These are phyloP conservation scores for Ailurus styani DNA, from an alignment of 2,113 vertebrate species.

Conservation along the genomic window DNA sequence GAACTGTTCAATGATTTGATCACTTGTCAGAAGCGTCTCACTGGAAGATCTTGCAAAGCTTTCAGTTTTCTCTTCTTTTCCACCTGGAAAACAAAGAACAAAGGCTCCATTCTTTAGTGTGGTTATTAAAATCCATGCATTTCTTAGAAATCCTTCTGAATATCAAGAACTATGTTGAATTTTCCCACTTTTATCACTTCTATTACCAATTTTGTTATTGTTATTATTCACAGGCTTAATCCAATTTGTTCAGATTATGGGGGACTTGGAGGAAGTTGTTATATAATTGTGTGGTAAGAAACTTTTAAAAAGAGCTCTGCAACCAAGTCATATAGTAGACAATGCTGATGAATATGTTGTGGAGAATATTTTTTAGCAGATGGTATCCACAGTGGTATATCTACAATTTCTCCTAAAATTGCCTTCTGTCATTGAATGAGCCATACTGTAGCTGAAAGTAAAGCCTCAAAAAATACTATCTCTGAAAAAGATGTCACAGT, in stretches of 20 bases:
- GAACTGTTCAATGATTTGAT: slow-evolving; percentile 84
- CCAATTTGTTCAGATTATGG: background rate
- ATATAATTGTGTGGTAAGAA: background rate
- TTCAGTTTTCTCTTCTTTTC: slow-evolving; percentile 79
- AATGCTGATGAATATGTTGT: background rate
- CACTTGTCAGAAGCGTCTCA: slow-evolving; percentile 83
- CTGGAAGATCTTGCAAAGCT: slow-evolving; percentile 80
- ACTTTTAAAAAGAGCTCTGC: background rate
- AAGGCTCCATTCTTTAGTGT: slow-evolving; percentile 64
- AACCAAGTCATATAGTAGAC: background rate
- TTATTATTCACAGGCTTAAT: background rate
- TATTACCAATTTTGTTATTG: background rate
- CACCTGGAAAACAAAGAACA: slow-evolving; percentile 81
- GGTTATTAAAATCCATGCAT: slow-evolving; percentile 52
- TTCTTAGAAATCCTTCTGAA: slow-evolving; percentile 59
- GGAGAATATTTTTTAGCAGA: slow-evolving; percentile 48
- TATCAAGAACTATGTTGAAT: slow-evolving; percentile 62
- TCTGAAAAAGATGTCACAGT: slow-evolving; percentile 11
- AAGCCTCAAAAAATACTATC: slow-evolving; percentile 23
- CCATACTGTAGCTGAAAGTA: background rate
- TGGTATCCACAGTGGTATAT: slow-evolving; percentile 47
- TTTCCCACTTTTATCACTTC: background rate
- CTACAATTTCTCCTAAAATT: slow-evolving; percentile 14
- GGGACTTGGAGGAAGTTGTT: background rate
- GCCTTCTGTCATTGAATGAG: slow-evolving; percentile 33